Conservation (phyloP, 2,888 invertebrate species). For the Sinopyrophorus schimmeli region DNA sequence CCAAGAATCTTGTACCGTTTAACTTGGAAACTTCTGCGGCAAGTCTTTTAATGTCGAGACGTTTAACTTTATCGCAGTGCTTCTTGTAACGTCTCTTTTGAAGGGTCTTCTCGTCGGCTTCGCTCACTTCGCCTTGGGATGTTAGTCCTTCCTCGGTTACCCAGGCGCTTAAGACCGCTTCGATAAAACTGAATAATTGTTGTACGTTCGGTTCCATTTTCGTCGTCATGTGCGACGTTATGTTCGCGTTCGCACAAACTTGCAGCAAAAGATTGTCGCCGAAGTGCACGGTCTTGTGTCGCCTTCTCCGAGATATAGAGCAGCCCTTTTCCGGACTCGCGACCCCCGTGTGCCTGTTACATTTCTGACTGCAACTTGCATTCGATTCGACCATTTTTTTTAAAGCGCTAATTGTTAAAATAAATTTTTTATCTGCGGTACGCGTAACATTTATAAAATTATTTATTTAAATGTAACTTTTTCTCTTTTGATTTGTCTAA, state of each 20-base stretch:
- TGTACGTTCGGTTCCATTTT: constrained; percentile 76
- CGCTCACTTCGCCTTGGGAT: constrained; percentile 73
- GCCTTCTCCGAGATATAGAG: constrained; percentile 66
- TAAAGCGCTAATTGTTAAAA: constrained; percentile 26
- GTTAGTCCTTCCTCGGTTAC: constrained; percentile 73
- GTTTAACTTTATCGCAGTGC: constrained; percentile 67
- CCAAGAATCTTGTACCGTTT: constrained; percentile 67
- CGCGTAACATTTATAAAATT: constrained; percentile 29
- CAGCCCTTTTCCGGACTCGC: constrained; percentile 52
- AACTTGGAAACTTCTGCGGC: constrained; percentile 72
- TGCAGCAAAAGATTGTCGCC: constrained; percentile 75
- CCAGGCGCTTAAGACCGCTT: constrained; percentile 78
- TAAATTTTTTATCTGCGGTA: constrained; percentile 17
- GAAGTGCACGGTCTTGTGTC: constrained; percentile 79
- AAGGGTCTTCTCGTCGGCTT: constrained; percentile 70
- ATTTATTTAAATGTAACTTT: constrained; percentile 41
- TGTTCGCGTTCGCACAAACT: constrained; percentile 71
- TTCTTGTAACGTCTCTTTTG: constrained; percentile 62
- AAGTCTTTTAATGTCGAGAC: constrained; percentile 69
- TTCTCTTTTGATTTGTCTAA: constrained; percentile 29
- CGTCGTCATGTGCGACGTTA: constrained; percentile 57
- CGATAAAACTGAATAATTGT: constrained; percentile 80
- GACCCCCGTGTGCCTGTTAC: constrained; percentile 48
- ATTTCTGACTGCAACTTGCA: constrained; percentile 49
- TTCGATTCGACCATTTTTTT: constrained; percentile 54